Conservation (phyloP, 2,113 vertebrate species). For the Lathamus discolor region DNA sequence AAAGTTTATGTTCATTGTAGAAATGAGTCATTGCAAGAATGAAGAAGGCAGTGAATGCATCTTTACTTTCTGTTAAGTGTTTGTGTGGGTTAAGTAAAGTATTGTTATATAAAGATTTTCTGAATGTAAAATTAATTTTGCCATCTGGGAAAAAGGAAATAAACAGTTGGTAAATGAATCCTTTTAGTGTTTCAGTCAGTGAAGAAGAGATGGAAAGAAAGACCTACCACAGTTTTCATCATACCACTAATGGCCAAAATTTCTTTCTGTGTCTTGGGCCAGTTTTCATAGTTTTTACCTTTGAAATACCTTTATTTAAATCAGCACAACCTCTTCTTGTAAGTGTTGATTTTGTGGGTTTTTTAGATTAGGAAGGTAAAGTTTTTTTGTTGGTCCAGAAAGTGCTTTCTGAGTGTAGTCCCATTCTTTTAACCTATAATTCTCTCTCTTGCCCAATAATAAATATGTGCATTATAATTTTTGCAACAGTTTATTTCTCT, state of each 20-base stretch:
- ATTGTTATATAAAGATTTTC: background rate
- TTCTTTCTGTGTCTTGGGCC: background rate
- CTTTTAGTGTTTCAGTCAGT: background rate
- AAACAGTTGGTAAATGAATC: background rate
- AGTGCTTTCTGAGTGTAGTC: background rate
- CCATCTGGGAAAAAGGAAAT: background rate
- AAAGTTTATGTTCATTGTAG: slow-evolving; percentile 11
- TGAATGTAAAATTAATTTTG: background rate
- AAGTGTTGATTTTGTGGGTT: background rate
- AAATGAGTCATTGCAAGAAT: background rate
- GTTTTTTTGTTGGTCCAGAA: background rate
- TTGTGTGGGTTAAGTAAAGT: background rate
- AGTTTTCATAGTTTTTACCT: background rate
- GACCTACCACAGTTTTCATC: background rate
- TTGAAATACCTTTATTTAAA: background rate
- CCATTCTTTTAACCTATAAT: background rate
- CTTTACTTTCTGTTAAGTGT: background rate
- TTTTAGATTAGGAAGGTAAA: background rate
- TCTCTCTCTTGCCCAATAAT: background rate
- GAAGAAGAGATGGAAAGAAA: background rate
- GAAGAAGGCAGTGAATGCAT: background rate
- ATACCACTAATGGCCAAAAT: background rate
- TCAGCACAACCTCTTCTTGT: background rate
- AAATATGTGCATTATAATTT: background rate
- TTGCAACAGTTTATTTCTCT: background rate